phyloP scores from a whole-genome alignment of 2,797 vertebrate genomes.

The Alectoris magna region DNA sequence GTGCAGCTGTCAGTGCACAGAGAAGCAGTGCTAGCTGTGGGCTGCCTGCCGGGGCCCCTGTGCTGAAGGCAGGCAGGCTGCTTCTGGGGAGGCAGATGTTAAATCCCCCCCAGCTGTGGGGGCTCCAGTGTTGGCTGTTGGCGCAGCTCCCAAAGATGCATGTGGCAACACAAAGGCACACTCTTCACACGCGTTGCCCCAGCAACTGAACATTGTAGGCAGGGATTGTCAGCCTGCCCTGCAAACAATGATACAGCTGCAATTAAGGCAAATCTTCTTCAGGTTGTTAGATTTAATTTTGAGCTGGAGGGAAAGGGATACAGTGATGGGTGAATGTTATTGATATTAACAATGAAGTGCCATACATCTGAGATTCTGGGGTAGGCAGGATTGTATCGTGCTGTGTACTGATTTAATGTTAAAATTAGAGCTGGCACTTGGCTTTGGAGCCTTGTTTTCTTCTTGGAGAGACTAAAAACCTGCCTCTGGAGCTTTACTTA shows the following conservation, averaged over 20 bases:
- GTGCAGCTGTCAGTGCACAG: background rate
- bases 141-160: conserved; percentile 42
- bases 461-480: background rate
- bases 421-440: background rate
- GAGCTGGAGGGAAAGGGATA: background rate
- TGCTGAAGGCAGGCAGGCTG: background rate
- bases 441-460: background rate
- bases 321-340: background rate
- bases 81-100: conserved; percentile 37
- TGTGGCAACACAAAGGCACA: conserved; percentile 26
- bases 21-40: background rate
- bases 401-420: background rate
- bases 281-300: conserved; percentile 4
- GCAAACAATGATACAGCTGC: background rate
- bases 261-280: conserved; percentile 47
- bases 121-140: background rate
- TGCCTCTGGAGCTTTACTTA: background rate
- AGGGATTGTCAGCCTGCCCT: background rate
- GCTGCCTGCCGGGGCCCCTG: background rate
- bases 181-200: conserved; percentile 21
- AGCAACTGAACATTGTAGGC: conserved; percentile 36
- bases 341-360: background rate
- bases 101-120: conserved; percentile 29
- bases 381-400: background rate
- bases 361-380: background rate